Base-by-base conservation (phyloP, 2,113 vertebrate species). In the Atlantisia rogersi region DNA sequence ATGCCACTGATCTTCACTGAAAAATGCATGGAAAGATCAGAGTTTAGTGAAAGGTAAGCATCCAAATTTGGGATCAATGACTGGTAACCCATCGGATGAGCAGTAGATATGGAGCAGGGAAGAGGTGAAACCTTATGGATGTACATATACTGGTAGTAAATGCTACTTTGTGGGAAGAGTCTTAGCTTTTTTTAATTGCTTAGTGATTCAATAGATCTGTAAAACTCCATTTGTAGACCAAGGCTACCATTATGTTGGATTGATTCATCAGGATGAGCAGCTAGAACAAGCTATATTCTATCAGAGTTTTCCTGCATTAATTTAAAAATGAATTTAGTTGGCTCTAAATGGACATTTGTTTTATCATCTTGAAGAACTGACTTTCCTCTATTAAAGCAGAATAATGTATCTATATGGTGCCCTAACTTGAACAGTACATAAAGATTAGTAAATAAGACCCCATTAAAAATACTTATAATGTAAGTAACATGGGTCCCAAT, bases 401-500 rank as follows among this genome's bases (percentile, higher is more conserved):
- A 96, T 98, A 98, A 98, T 97, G 94, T 97, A 97, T 97, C 97
- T 97, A 83, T 97, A 94, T 96, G 83, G 96, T 96, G 88, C 97
- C 97, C 97, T 98, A 96, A 95, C 97, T 98, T 97, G 97, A 98
- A 93, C 96, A 98, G 97, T 98, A 97, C 96, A 97, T 98, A 98
- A 98, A 98, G 97, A 98, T 98, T 98, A 97, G 98, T 98, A 98
- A 98, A 98, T 98, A 98, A 98, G 97, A 96, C 96, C 94, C 97
- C 97, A 98, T 98, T 98, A 98, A 98, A 98, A 98, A 97, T 98
- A 98, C 97, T 98, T 98, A 96, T 88, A 98, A 97, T 98, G 97
- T 97, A 98, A 98, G 97, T 98, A 98, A 97, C 98, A 97, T 97
- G 97, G 97, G 95, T 98, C 98, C 98, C 98, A 97, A 63, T 97